Evolutionary conservation across 2,113 vertebrate species (phyloP), one percentile per base, ranked within the genome.

Genomic region (Sceloporus undulatus): DNA sequence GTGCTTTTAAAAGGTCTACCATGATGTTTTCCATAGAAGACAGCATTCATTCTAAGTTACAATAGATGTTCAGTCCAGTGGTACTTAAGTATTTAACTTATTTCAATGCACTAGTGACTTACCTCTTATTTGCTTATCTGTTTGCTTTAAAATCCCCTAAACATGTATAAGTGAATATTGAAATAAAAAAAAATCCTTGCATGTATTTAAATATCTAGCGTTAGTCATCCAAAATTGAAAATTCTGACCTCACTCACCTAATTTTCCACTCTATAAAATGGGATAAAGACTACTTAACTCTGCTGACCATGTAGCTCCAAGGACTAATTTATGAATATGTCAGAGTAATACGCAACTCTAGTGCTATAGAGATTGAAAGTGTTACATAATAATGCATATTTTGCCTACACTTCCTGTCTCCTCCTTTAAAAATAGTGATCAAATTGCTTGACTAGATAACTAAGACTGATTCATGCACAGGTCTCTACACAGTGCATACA

Each of bases 71-170:
- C 23, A 54, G 21, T 34, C 29, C 73, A 83, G 56, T 54, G 38
- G 59, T 18, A 25, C 54, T 88, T 77, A 68, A 77, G 13, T 68
- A 40, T 83, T 56, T 83, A 83, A 77, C 56, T 83, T 66, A 54
- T 88, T 40, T 88, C 62, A 68, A 34, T 34, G 56, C 52, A 83
- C 48, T n/a, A 76, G 29, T 80, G 85, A 87, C 66, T 59, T 80
- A 77, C 83, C 42, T 88, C n/a, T 77, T n/a, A 68, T 88, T 83
- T 83, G 80, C 87, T 88, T 88, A 88, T 83, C 68, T 42, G 18
- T 87, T 68, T 83, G 62, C 62, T 83, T 83, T 68, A 83, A 88
- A 76, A 68, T 68, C n/a, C 66, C 62, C 74, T 76, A 68, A 83
- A 87, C 9, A 78, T 83, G 73, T 77, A n/a, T 66, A 87, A 80